Evolutionary conservation across 2,113 vertebrate genomes (phyloP).

Genomic region (Atherinomorus stipes): DNA sequence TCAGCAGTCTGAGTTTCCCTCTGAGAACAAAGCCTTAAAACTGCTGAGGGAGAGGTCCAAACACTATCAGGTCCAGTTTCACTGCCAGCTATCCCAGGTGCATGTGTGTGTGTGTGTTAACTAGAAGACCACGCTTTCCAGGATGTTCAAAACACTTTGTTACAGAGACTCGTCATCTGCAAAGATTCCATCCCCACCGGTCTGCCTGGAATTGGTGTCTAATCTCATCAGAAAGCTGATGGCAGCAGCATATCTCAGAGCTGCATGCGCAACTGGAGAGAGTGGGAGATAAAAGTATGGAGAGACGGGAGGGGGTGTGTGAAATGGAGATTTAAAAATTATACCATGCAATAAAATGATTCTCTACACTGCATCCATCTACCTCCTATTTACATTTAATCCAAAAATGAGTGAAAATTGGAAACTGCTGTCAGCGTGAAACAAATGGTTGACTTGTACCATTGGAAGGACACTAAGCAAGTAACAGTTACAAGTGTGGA

Average conservation of each 20-base stretch:
- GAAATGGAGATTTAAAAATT: constrained; percentile 1
- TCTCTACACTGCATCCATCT: neutral
- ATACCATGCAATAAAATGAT: constrained; percentile 3
- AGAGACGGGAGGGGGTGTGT: neutral
- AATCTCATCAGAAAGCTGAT: constrained; percentile 28
- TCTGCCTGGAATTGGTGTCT: constrained; percentile 13
- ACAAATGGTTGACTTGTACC: no score
- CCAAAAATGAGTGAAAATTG: neutral
- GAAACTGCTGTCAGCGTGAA: neutral
- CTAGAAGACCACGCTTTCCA: neutral
- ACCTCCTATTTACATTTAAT: neutral
- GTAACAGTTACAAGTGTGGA: no score
- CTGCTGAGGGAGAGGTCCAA: neutral
- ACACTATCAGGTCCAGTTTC: neutral
- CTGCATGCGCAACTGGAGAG: constrained; percentile 13
- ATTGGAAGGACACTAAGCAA: no score
- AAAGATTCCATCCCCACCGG: constrained; percentile 19
- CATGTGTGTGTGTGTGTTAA: constrained; percentile 3
- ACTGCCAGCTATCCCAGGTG: neutral
- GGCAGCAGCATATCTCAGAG: constrained; percentile 20
- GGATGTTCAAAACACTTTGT: constrained; percentile 1
- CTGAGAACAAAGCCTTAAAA: neutral
- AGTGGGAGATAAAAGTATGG: constrained; percentile 11
- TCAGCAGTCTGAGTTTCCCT: neutral
- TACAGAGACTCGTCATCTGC: constrained; percentile 8